Evolutionary conservation across 2,888 invertebrate genomes (phyloP).

Genomic region (Lasioglossum malachurum): DNA sequence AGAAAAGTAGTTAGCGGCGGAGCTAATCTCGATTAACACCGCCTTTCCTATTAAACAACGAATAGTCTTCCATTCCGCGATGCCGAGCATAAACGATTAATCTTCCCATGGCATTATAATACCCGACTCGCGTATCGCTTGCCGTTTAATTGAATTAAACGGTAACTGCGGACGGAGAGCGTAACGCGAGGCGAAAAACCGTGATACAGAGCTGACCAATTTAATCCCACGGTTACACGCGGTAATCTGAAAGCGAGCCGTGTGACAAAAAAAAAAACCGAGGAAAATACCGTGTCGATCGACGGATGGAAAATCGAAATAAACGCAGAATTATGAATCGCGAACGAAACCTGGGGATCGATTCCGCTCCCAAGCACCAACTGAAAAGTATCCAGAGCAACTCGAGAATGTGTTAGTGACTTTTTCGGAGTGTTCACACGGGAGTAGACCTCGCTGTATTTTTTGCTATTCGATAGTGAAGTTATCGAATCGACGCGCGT

Average conservation of each 20-base stretch:
- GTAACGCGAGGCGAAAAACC: constrained; percentile 19
- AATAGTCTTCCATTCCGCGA: constrained; percentile 9
- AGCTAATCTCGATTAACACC: neutral
- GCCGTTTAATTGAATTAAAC: constrained; percentile 19
- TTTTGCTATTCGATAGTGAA: neutral
- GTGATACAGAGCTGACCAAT: constrained; percentile 18
- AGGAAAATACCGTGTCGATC: constrained; percentile 27
- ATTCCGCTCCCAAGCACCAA: neutral
- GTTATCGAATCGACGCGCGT: neutral
- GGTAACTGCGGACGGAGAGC: neutral
- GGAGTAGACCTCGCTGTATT: neutral
- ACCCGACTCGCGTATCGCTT: neutral
- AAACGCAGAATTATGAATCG: neutral
- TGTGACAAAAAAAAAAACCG: neutral
- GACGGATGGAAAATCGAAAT: neutral
- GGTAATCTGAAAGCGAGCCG: constrained; percentile 22
- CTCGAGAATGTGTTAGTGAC: neutral
- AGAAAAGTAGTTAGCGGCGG: neutral
- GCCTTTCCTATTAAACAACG: neutral
- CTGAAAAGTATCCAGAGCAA: neutral
- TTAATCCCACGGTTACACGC: constrained; percentile 24
- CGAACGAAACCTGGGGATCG: neutral
- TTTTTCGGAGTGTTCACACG: neutral
- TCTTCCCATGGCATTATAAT: neutral
- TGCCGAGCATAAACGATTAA: constrained; percentile 3